phyloP scores from a whole-genome alignment of 2,888 invertebrate genomes.

The Caenorhabditis sinica region DNA sequence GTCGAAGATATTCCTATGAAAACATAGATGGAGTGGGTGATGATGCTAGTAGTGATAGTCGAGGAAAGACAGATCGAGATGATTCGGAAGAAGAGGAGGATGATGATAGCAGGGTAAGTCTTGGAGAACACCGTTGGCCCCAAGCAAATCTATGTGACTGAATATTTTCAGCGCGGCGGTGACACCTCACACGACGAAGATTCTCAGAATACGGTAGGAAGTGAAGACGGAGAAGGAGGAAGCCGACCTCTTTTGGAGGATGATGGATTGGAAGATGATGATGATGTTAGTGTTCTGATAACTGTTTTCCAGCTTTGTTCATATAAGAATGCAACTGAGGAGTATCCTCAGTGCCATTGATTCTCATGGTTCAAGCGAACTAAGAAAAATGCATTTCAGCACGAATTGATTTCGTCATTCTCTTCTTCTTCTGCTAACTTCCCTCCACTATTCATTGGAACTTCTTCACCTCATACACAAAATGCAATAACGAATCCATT shows the following conservation, averaged over 20 bases:
- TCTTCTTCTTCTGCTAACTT: constrained; percentile 26
- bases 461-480: constrained; percentile 27
- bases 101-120: constrained; percentile 54
- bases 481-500: constrained; percentile 56
- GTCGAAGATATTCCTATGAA: constrained; percentile 72
- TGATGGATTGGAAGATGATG: constrained; percentile 75
- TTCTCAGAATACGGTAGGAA: constrained; percentile 70
- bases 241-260: constrained; percentile 74
- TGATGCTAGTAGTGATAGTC: constrained; percentile 74
- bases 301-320: too few relatives aligned
- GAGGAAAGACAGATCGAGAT: constrained; percentile 71
- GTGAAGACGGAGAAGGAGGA: constrained; percentile 73
- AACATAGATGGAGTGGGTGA: constrained; percentile 78
- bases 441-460: constrained; percentile 58
- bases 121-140: too few relatives aligned
- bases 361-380: too few relatives aligned
- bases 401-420: constrained; percentile 57
- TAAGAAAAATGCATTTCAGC: constrained; percentile 28
- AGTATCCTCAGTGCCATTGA: too few relatives aligned
- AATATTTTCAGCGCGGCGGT: constrained; percentile 57
- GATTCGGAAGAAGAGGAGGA: constrained; percentile 67
- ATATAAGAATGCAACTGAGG: too few relatives aligned
- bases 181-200: constrained; percentile 73
- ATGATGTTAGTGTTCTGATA: constrained; percentile 57
- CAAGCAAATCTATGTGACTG: too few relatives aligned